Evolutionary conservation across 2,797 vertebrate species (phyloP).

Genomic region (Dendrocincla tyrannina): DNA sequence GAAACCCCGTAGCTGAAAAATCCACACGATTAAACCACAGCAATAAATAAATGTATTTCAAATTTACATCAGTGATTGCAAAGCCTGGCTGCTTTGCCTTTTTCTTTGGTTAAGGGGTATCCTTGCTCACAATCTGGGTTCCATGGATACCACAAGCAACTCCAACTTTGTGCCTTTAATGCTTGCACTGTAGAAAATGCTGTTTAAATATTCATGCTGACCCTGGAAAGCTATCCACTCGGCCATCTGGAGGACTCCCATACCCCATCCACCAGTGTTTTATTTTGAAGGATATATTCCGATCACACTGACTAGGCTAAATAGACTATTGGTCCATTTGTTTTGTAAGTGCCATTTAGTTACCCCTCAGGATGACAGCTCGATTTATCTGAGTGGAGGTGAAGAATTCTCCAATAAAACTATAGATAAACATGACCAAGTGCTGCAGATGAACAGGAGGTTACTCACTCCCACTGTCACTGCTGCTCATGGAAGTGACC

Average conservation of each 20-base stretch:
- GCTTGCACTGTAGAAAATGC: constrained; percentile 67
- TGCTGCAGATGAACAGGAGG: background rate
- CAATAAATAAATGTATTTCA: background rate
- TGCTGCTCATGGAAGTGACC: constrained; percentile 32
- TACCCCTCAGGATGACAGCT: constrained; percentile 56
- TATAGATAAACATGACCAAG: constrained; percentile 27
- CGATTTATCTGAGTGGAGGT: constrained; percentile 21
- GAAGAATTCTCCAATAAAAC: constrained; percentile 27
- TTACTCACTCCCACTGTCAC: background rate
- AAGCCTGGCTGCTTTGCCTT: background rate
- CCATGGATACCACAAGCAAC: constrained; percentile 60
- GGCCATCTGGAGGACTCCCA: constrained; percentile 68
- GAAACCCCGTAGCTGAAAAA: background rate
- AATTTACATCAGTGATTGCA: background rate
- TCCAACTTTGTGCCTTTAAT: constrained; percentile 68
- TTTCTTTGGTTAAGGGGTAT: background rate
- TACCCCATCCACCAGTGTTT: constrained; percentile 56
- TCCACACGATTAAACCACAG: background rate
- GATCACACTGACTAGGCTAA: constrained; percentile 44
- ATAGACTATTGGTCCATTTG: constrained; percentile 59
- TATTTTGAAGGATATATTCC: constrained; percentile 62
- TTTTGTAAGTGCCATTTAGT: constrained; percentile 53
- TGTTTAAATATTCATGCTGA: constrained; percentile 73
- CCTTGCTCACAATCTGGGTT: constrained; percentile 15
- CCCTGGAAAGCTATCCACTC: constrained; percentile 69